Percentiles rank a stretch among this genome's conserved stretches.
phyloP scores from a whole-genome alignment of 2,888 invertebrate genomes.

The Ashinkailepas kermadecensis region DNA sequence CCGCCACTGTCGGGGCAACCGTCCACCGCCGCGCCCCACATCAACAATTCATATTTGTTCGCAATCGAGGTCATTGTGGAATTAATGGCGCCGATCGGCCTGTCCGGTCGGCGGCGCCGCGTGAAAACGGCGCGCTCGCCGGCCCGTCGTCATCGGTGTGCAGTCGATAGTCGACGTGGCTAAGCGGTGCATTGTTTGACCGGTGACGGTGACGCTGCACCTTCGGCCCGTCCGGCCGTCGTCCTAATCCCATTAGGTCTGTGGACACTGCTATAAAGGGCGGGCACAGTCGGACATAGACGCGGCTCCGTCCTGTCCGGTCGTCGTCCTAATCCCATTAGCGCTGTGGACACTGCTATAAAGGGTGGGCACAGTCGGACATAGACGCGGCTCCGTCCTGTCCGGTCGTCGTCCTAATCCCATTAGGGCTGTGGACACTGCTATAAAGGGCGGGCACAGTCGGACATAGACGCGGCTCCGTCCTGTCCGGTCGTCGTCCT shows the following conservation, averaged over 20 bases:
- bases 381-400: no score
- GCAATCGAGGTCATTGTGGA: background rate
- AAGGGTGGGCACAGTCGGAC: no score
- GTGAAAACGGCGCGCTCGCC: background rate
- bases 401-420: no score
- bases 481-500: background rate
- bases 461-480: no score
- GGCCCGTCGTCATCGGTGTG: background rate
- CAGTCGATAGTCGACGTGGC: background rate
- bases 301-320: no score
- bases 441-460: no score
- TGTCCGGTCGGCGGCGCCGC: background rate
- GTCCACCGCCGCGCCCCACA: background rate
- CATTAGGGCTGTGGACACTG: no score
- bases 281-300: no score
- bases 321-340: background rate
- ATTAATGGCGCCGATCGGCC: background rate
- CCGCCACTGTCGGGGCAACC: no score
- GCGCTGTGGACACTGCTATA: background rate
- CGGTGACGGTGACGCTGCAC: background rate
- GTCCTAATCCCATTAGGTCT: background rate
- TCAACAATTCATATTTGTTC: slow-evolving; percentile 7
- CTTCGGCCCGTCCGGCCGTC: background rate
- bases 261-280: no score
- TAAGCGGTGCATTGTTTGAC: background rate